These are phyloP conservation scores for Speoplatyrhinus poulsoni DNA, from an alignment of 2,113 vertebrate genomes.

Conservation along the genomic window DNA sequence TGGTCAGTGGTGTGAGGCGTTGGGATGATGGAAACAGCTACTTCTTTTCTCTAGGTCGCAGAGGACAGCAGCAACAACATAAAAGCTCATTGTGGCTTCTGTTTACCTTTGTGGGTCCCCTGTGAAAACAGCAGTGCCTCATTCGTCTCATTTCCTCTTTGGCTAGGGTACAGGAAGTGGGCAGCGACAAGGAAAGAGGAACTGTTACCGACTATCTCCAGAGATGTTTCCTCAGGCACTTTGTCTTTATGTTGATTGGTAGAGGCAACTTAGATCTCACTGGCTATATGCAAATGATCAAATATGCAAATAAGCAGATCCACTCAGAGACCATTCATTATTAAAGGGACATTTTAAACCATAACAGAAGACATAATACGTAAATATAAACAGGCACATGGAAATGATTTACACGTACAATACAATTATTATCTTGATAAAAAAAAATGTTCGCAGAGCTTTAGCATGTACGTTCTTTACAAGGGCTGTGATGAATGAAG, in stretches of 20 bases:
- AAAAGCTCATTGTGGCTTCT: not conserved
- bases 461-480: too few relatives aligned
- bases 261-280: not conserved
- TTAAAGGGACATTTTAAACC: conserved; percentile 55
- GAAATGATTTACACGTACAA: too few relatives aligned
- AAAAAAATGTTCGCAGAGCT: too few relatives aligned
- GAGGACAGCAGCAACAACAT: conserved; percentile 36
- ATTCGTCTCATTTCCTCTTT: conserved; percentile 50
- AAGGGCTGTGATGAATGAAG: too few relatives aligned
- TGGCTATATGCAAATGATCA: conserved; percentile 52
- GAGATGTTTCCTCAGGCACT: conserved; percentile 29
- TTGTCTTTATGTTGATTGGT: conserved; percentile 26
- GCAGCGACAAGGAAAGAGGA: conserved; percentile 1
- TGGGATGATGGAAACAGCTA: conserved; percentile 59
- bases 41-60: conserved; percentile 58
- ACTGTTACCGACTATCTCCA: not conserved
- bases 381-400: not conserved
- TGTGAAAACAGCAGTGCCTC: conserved; percentile 7
- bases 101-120: not conserved
- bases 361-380: conserved; percentile 46
- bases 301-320: conserved; percentile 53
- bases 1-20: conserved; percentile 60
- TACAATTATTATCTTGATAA: too few relatives aligned
- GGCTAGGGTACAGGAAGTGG: conserved; percentile 13
- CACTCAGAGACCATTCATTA: conserved; percentile 62